Evolutionary conservation across 2,113 vertebrate genomes (phyloP), one percentile per base, ranked within the genome.

Genomic region (Phocoena phocoena): DNA sequence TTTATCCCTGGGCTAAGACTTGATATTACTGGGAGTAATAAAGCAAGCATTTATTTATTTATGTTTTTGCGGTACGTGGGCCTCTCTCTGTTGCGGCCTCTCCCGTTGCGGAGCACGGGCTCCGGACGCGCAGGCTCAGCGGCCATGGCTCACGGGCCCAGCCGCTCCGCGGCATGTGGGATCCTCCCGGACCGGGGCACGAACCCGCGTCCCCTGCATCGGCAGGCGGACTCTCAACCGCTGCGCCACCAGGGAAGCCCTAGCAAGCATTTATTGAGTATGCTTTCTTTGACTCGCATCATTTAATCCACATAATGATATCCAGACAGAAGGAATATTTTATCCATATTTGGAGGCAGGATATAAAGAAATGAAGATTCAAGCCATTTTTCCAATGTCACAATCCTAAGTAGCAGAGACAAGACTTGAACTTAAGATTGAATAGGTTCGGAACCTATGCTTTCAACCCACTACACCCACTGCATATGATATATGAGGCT

Each of bases 401-500:
- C 36, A 33, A n/a, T 15, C 60, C 15, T 47, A 90, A 79, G 25
- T 8, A 13, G 14, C 65, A 93, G 71, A 91, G 21, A 14, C 11
- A 68, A 8, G 25, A 53, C 65, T 67, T 90, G 58, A 94, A 77
- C 3, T 53, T 28, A 71, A 83, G 80, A 50, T 5, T 31, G 33
- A 26, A 26, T 41, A 20, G 1, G 20, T 8, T 36, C 38, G 50
- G 23, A 80, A 23, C 2, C 36, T 50, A 7, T 21, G 38, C 23
- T 86, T 94, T 70, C 41, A 44, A 20, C 36, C 11, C 26, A 50
- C 2, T 21, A 5, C 1, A 6, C 67, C 18, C 2, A 73, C 38
- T 25, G 25, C 2, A n/a, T 20, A 36, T 0, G 23, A 50, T 6
- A 0, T 1, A 8, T 4, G 55, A 71, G 23, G 13, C 9, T 9